Evolutionary conservation across 2,797 vertebrate species (phyloP).

Genomic region (Coranthus polyacanthus): DNA sequence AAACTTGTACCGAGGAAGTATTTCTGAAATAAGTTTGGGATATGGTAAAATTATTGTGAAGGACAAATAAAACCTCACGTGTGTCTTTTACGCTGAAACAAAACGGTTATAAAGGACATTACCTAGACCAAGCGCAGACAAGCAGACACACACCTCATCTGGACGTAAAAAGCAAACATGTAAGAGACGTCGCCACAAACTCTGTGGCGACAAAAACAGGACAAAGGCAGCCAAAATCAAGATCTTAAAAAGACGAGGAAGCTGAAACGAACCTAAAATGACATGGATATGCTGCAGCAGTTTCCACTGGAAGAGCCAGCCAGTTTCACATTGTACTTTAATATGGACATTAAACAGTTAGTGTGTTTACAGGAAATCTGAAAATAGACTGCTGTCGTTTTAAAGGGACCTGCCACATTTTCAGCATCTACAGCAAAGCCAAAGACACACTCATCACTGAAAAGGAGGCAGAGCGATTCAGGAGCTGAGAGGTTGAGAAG

Average conservation of each 20-base stretch:
- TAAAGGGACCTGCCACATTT: constrained; percentile 68
- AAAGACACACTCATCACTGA: constrained; percentile 17
- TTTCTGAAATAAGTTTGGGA: constrained; percentile 23
- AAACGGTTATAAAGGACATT: constrained; percentile 1
- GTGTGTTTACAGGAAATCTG: constrained; percentile 34
- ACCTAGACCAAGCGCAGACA: constrained; percentile 7
- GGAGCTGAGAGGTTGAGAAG: constrained; percentile 4
- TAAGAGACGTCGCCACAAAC: constrained; percentile 16
- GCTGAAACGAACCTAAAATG: constrained; percentile 14
- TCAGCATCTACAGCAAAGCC: constrained; percentile 55
- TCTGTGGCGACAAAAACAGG: neutral
- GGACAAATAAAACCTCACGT: constrained; percentile 19
- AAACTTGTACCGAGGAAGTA: constrained; percentile 27
- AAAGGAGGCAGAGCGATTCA: neutral
- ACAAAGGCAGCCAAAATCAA: constrained; percentile 12
- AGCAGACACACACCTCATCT: constrained; percentile 3
- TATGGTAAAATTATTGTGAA: constrained; percentile 22
- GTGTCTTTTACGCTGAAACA: constrained; percentile 1
- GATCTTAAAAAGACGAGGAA: constrained; percentile 5
- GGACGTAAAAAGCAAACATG: constrained; percentile 41
- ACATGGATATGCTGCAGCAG: constrained; percentile 8
- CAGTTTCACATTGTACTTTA: constrained; percentile 63
- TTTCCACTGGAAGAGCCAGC: constrained; percentile 78
- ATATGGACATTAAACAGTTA: constrained; percentile 22
- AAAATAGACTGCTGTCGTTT: constrained; percentile 26